Conservation (phyloP, 2,888 invertebrate species). For the Formica aserva region DNA sequence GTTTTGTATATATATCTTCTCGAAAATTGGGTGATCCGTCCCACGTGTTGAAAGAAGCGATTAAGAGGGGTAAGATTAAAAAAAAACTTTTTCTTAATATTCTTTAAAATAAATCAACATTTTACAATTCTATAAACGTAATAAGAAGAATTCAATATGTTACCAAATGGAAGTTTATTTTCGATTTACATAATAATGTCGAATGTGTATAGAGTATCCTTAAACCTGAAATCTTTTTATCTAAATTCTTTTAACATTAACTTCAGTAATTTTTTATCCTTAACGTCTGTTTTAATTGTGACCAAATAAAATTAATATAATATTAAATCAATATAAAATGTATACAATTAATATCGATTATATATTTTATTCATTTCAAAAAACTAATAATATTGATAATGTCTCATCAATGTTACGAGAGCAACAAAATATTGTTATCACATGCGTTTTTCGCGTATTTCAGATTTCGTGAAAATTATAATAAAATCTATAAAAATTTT, state of each 20-base stretch:
- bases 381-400: not conserved
- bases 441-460: not conserved
- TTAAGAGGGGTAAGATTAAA: constrained; percentile 18
- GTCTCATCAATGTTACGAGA: not conserved
- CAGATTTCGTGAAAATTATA: not conserved
- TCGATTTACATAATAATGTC: not conserved
- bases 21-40: constrained; percentile 25
- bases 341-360: not conserved
- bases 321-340: not conserved
- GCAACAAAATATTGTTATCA: not conserved
- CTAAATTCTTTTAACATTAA: not conserved
- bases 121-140: not conserved
- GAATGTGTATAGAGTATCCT: not conserved
- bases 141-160: not conserved
- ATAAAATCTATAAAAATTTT: not conserved
- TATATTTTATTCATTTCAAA: too few relatives aligned
- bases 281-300: not conserved
- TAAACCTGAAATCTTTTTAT: not conserved
- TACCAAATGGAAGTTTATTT: not conserved
- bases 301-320: not conserved
- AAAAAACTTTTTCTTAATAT: not conserved
- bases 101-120: not conserved
- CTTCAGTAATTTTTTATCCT: not conserved
- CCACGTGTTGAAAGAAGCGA: constrained; percentile 31
- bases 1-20: not conserved